These are phyloP conservation scores for Aphelenchoides besseyi DNA, from an alignment of 1,140 invertebrate genomes.

Conservation along the genomic window DNA sequence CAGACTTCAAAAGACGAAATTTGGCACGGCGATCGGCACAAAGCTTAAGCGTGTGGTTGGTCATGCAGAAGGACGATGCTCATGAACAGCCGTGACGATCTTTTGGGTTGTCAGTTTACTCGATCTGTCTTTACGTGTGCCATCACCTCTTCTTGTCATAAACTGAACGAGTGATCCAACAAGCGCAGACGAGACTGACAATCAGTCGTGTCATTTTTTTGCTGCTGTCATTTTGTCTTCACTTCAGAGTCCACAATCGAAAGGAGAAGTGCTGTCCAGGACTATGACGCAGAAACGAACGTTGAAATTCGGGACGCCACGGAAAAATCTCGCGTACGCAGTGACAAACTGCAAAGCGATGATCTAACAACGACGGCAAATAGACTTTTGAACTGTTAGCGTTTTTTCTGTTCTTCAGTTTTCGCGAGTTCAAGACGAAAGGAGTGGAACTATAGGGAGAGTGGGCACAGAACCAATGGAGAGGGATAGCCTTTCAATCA, in stretches of 20 bases:
- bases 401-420: background rate
- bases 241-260: background rate
- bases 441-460: background rate
- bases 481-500: constrained; percentile 5
- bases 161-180: background rate
- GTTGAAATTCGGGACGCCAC: no score
- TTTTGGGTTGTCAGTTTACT: background rate
- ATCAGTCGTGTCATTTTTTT: background rate
- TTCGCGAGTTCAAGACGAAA: background rate
- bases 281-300: no score
- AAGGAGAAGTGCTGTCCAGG: background rate
- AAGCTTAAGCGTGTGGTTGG: background rate
- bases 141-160: no score
- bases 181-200: background rate
- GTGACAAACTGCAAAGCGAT: background rate
- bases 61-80: background rate
- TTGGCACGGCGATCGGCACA: background rate
- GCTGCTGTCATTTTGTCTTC: background rate
- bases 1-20: background rate
- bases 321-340: background rate
- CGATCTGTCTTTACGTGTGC: background rate
- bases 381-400: background rate
- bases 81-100: background rate
- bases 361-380: constrained; percentile 4
- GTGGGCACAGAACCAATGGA: background rate